Base-by-base conservation (phyloP, 2,888 invertebrate genomes). In the Pardosa pseudoannulata region DNA sequence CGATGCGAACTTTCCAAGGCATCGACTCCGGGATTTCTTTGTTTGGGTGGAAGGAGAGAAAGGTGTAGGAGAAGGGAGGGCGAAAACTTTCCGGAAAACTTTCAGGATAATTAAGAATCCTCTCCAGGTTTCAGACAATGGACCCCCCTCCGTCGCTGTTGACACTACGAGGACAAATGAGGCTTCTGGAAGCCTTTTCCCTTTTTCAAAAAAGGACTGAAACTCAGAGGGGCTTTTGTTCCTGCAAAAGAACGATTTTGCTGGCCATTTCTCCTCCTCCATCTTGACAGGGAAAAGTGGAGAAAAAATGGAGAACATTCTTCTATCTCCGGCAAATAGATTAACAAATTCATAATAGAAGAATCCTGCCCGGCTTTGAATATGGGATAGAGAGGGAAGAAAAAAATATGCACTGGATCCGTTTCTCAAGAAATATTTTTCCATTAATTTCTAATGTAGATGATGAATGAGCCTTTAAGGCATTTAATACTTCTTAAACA, bases 21-120 rank as follows among this genome's bases (percentile, higher is more conserved):
- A 70, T 68, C 78, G 68, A 56, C 78, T 29, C 29, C 68, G 11
- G 28, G 62, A 71, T 72, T 83, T 83, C 83, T 85, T 85, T 85
- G 78, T 85, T 79, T 56, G 56, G 19, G 23, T 56, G 23, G 41
- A 46, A 13, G 16, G 41, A 13, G n/a, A n/a, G n/a, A n/a, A n/a
- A n/a, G n/a, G n/a, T 2, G 41, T 16, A 13, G 6, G 41, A 11
- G 23, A 56, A 11, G 36, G 82, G 65, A 16, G 41, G 50, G 68
- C 50, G 67, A 79, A 85, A 85, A 41, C 67, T 81, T 83, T 68
- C 65, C 39, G 56, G 79, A 74, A 79, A 86, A 56, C 70, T 86
- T 73, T 36, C 79, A 72, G 68, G 78, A 79, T 86, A 86, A 86
- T 86, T 86, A 86, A 86, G 85, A 86, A 36, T 64, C 71, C 41